Conservation (phyloP, 2,113 vertebrate genomes). For the Pseudorhombus dupliciocellatus region DNA sequence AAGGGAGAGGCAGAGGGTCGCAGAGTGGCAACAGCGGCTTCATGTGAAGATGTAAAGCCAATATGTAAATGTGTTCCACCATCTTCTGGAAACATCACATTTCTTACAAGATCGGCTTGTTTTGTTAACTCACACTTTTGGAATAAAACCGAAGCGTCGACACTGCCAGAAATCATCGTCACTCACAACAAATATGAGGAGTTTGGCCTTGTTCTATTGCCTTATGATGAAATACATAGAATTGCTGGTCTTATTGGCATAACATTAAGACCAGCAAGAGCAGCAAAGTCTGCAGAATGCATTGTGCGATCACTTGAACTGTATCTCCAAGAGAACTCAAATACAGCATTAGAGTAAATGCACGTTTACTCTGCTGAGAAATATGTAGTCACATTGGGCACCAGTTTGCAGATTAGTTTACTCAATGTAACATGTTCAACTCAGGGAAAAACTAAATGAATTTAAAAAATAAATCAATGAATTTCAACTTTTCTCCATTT, state of each 20-base stretch:
- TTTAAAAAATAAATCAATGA: too few relatives aligned
- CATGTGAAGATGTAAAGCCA: constrained; percentile 38
- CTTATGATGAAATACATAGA: too few relatives aligned
- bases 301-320: too few relatives aligned
- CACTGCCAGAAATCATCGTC: background rate
- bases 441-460: too few relatives aligned
- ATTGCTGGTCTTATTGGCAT: too few relatives aligned
- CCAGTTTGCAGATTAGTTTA: background rate
- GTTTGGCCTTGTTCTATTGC: background rate
- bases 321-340: too few relatives aligned
- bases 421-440: constrained; percentile 8
- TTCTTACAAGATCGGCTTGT: background rate
- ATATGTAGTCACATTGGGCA: background rate
- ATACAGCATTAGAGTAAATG: background rate
- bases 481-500: constrained; percentile 18
- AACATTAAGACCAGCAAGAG: too few relatives aligned
- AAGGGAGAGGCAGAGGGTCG: constrained; percentile 42
- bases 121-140: background rate
- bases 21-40: constrained; percentile 36
- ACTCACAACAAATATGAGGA: background rate
- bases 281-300: too few relatives aligned
- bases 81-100: background rate
- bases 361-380: background rate
- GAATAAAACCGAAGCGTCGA: background rate
- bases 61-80: constrained; percentile 24